Base-by-base conservation (phyloP, 2,888 invertebrate species). In the Andrena minutula region DNA sequence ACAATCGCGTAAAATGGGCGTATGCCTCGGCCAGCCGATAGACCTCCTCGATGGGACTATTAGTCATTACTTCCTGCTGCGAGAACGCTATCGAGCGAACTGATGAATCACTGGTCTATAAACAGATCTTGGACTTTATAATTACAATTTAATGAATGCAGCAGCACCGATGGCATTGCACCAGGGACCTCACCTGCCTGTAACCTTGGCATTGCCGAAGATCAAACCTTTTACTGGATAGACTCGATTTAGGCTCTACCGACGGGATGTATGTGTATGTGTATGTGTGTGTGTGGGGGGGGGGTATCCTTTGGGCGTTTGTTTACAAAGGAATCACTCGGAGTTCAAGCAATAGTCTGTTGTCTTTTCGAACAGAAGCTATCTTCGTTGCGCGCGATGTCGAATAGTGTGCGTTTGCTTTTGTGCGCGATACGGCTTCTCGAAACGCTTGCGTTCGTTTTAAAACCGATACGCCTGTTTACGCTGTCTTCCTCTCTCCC, bases 51-150 rank as follows among this genome's bases (percentile, higher is more conserved):
- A 68, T 60, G 78, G 32, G 73, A 71, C 86, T 81, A 71, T 83
- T 79, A 82, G 76, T 82, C 86, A 76, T 78, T 84, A 72, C 78
- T 87, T 87, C 87, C 88, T 82, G 84, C 75, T 61, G 65, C 10
- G 20, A 23, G 63, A 58, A 63, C 77, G 76, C 63, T 65, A 74
- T 76, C 86, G 75, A 69, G 7, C 72, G 63, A 76, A 77, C 53
- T 64, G 75, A 75, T 86, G 86, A 87, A 81, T 87, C 86, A 88
- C 75, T 53, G 23, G 66, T 61, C 68, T 84, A 69, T 82, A 75
- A 84, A 82, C 75, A 78, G 69, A 84, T 84, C 73, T 75, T 77
- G 73, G 63, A 75, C 82, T 82, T 83, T 76, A 79, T 73, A 75
- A 82, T 84, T 75, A 72, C 64, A 71, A 76, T 82, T 85, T 85